Percentiles rank a stretch among this genome's conserved stretches.
Conservation (phyloP, 1,140 invertebrate genomes). For the honey bee (Apis mellifera) region Amel_HAv3.1 CM009936.2:1973501-1974000, state of each 20-base stretch:
- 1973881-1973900: background rate
- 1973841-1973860: background rate
- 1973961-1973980: background rate
- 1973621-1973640: background rate
- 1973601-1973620: background rate
- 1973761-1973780: background rate
- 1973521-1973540: conserved; percentile 40
- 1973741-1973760: background rate
- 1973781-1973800: background rate
- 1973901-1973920: background rate
- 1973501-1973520: conserved; percentile 52
- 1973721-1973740: background rate
- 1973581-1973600: conserved; percentile 7
- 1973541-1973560: conserved; percentile 48
- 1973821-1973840: background rate
- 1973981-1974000: too few relatives aligned
- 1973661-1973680: too few relatives aligned
- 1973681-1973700: background rate
- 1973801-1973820: too few relatives aligned
- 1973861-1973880: background rate
- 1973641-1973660: conserved; percentile 4
- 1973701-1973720: too few relatives aligned
- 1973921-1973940: background rate
- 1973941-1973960: background rate
- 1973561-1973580: conserved; percentile 48